Base-by-base conservation (phyloP, 2,797 vertebrate species). In the Falco columbarius region DNA sequence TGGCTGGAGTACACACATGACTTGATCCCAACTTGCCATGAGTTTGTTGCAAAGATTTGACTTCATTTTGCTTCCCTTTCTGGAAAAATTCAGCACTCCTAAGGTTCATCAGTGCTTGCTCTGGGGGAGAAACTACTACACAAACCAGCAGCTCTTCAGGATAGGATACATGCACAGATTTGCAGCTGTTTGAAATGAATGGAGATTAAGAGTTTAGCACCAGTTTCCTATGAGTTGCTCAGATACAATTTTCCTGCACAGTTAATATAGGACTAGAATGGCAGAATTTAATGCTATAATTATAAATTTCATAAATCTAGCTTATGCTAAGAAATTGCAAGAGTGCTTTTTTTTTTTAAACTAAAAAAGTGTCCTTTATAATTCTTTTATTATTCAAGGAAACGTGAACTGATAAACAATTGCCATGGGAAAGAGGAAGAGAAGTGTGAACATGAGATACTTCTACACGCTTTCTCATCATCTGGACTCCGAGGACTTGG, bases 211-310 rank as follows among this genome's bases (percentile, higher is more conserved):
- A 81, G n/a, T 86, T 75, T 66, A 66, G 34, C 26, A 54, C 58
- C n/a, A n/a, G 40, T 86, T 95, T 93, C 55, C 59, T 75, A 27
- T 44, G 51, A 75, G 59, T 51, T 83, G 73, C 47, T 68, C 16
- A 6, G 71, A 86, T 83, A 67, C 23, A 72, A 36, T 95, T 85
- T 86, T 84, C 95, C 82, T 49, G 51, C 42, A 62, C 84, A 95
- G 85, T 73, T 90, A 90, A 92, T 89, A 72, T 16, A 83, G 17
- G 40, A 75, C 14, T 70, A 73, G 22, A 90, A 95, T 40, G 22
- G 40, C 66, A 76, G 66, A 93, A 79, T 75, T 90, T 91, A 94
- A 94, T 81, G 55, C 34, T 91, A 38, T 72, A 86, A 93, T 93
- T 92, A 86, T 18, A 77, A 73, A 91, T 86, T 93, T 90, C 4